Evolutionary conservation across 1,140 invertebrate species (phyloP), one percentile per base, ranked within the genome.

Genomic region (Thaumatotibia leucotreta): DNA sequence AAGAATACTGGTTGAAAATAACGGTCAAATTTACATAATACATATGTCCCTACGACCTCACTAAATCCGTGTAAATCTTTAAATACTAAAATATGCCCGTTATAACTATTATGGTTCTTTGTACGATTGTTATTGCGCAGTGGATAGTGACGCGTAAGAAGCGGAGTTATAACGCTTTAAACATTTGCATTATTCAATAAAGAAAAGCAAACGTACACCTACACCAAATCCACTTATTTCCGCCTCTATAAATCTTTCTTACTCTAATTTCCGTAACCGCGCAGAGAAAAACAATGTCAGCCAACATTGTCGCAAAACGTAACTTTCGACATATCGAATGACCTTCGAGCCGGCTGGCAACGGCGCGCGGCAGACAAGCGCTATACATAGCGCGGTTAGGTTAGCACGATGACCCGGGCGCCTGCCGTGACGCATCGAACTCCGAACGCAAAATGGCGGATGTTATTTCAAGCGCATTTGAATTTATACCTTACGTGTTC

Each of bases 381-480:
- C 45, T 73, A 69, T 73, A 61, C 65, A 66, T 63, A 63, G 54
- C 68, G 62, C 67, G 76, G 73, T 81, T 77, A 81, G 81, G n/a
- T n/a, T n/a, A n/a, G n/a, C 78, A 83, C 83, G 83, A 85, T 86
- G 83, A 86, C 82, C 83, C 73, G 81, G 71, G 75, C 79, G 79
- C 77, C 77, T 79, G 74, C 76, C 77, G 82, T 83, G 82, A 84
- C 84, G 84, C 81, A 79, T 80, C 76, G 69, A 66, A 66, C 64
- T 22, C 65, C 39, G 62, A 24, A 45, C 49, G 52, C 20, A 45
- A 63, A 64, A 80, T 73, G 73, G 63, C 75, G 58, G 39, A 45
- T 45, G 39, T 20, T 45, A n/a, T 20, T 45, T 1, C 68, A 74
- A 70, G 33, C 33, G 35, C 23, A 45, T 35, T 61, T 32, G 17